Percentiles rank a stretch among this genome's conserved stretches.
These are phyloP conservation scores for Phaenicophaeus curvirostris DNA, from an alignment of 2,797 vertebrate species.

Conservation along the genomic window DNA sequence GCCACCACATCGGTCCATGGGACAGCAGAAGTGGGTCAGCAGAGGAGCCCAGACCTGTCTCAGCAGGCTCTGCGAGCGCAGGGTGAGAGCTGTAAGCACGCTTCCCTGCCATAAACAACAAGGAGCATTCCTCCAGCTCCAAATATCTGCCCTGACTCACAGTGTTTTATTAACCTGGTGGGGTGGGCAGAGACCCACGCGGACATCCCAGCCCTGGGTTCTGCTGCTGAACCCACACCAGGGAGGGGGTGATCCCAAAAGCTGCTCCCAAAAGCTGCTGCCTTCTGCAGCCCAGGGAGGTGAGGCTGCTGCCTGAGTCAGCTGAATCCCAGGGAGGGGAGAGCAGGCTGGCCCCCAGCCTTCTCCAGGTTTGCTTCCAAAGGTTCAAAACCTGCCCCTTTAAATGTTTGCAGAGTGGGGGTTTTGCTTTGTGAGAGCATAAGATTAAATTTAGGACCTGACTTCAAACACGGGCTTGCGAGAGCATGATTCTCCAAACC, in stretches of 20 bases:
- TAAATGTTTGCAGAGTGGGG: neutral
- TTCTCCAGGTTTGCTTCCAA: neutral
- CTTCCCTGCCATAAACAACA: neutral
- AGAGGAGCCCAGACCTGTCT: neutral
- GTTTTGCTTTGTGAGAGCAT: neutral
- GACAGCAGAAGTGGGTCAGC: neutral
- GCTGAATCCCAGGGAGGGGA: neutral
- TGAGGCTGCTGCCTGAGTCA: neutral
- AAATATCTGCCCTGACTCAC: neutral
- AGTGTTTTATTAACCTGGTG: neutral
- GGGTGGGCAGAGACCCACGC: neutral
- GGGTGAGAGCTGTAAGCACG: fast-evolving
- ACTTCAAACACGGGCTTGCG: neutral
- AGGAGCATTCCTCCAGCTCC: neutral
- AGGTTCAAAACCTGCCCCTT: neutral
- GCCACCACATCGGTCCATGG: fast-evolving
- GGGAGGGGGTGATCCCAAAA: neutral
- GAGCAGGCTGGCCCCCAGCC: fast-evolving
- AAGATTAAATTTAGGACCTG: neutral
- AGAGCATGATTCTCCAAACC: neutral
- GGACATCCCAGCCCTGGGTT: neutral
- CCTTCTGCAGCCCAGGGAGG: neutral
- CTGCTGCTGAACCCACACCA: neutral
- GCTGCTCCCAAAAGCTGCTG: neutral
- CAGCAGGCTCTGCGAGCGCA: neutral